Conservation (phyloP, 2,888 invertebrate species). For the Nemapogon koenigi region DNA sequence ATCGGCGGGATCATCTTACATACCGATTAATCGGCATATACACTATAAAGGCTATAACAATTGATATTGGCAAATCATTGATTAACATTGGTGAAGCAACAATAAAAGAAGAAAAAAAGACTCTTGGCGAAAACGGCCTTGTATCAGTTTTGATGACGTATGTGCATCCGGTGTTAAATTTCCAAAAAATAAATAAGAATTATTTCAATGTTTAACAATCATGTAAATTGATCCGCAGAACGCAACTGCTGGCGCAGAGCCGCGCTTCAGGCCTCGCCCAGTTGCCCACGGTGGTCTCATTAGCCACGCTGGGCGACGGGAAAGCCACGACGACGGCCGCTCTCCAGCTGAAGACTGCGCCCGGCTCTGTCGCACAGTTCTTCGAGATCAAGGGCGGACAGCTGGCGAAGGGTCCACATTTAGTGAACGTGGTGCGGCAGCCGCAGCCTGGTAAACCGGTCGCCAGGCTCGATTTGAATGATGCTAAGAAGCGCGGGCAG, state of each 20-base stretch:
- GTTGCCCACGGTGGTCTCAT: conserved; percentile 40
- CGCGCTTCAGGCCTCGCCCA: conserved; percentile 23
- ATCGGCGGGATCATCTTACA: too few species aligned
- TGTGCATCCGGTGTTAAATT: too few species aligned
- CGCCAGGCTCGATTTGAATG: conserved; percentile 29
- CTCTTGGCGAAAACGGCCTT: too few species aligned
- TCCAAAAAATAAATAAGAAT: too few species aligned
- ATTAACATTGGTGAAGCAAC: too few species aligned
- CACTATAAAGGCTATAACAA: too few species aligned
- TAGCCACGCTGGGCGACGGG: conserved; percentile 36
- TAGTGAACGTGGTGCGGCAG: conserved; percentile 49
- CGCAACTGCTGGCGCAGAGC: conserved; percentile 30
- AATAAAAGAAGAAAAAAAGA: too few species aligned
- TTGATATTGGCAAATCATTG: too few species aligned
- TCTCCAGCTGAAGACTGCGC: conserved; percentile 29
- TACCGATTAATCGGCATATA: too few species aligned
- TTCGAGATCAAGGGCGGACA: conserved; percentile 49
- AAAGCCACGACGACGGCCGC: conserved; percentile 21
- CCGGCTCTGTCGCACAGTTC: conserved; percentile 42
- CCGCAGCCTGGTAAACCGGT: conserved; percentile 36
- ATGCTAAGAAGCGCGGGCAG: conserved; percentile 31
- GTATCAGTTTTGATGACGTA: too few species aligned
- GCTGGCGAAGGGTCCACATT: conserved; percentile 42
- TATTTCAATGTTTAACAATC: too few species aligned
- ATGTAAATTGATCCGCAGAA: not conserved